These are phyloP conservation scores for Eilema depressum DNA, from an alignment of 2,888 invertebrate genomes.

Conservation along the genomic window DNA sequence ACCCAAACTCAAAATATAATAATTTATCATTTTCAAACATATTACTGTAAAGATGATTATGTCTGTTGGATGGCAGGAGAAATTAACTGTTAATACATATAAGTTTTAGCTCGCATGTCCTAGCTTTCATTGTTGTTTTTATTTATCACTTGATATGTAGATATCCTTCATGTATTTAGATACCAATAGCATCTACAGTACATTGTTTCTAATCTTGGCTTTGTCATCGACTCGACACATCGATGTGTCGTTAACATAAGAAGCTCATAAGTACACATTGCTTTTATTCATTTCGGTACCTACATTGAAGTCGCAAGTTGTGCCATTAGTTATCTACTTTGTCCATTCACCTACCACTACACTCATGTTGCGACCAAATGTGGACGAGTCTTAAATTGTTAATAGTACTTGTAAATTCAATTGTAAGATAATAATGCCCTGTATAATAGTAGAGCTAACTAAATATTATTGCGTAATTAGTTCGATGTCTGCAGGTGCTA, in stretches of 20 bases:
- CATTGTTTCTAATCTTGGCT: neutral
- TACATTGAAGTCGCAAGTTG: neutral
- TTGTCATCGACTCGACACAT: neutral
- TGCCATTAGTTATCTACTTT: neutral
- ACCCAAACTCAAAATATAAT: too few species aligned
- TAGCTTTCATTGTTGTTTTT: conserved; percentile 47
- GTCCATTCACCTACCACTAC: neutral
- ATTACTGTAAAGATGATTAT: conserved; percentile 69
- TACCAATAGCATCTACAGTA: neutral
- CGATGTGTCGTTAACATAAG: too few species aligned
- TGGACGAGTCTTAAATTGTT: conserved; percentile 2
- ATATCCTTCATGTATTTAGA: neutral
- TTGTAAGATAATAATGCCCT: neutral
- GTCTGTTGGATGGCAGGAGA: conserved; percentile 64
- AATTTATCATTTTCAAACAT: neutral
- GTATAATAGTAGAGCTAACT: neutral
- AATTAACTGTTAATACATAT: conserved; percentile 30
- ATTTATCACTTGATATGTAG: conserved; percentile 13
- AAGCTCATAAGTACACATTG: neutral
- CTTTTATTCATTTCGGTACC: neutral
- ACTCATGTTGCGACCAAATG: neutral
- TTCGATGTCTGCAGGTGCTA: neutral
- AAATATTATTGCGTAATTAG: neutral
- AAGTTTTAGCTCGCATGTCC: conserved; percentile 54
- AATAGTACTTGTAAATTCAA: neutral